A percentile compares a stretch with the other conserved stretches of the same genome.
Evolutionary conservation across 1,140 invertebrate genomes (phyloP).

Genomic region (Listronotus oregonensis): DNA sequence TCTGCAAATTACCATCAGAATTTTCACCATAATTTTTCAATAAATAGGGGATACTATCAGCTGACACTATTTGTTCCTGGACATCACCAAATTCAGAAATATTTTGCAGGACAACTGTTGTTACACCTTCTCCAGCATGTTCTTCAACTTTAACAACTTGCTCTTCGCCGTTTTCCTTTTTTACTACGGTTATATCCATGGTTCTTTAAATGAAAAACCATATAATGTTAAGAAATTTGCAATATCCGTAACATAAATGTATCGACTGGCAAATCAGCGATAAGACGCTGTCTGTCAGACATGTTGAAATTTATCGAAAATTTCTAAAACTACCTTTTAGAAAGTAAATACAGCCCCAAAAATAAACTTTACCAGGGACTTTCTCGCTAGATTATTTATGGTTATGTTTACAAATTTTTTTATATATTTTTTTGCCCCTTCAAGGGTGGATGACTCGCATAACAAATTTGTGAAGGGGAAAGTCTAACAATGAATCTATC

Average conservation of each 20-base stretch:
- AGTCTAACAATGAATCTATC: conserved; percentile 10
- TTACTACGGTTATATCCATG: conserved; percentile 13
- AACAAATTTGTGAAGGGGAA: conserved; percentile 26
- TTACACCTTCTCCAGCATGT: neutral
- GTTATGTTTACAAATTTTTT: conserved; percentile 15
- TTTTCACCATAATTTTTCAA: conserved; percentile 38
- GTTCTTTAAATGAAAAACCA: neutral
- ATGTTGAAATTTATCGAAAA: no score
- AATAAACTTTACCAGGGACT: neutral
- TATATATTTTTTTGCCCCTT: conserved; percentile 14
- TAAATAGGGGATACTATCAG: conserved; percentile 30
- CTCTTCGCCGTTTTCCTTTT: conserved; percentile 14
- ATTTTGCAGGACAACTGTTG: neutral
- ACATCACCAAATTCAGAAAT: conserved; percentile 1
- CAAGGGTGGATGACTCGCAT: conserved; percentile 25
- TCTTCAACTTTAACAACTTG: conserved; percentile 22
- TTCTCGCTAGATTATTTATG: neutral
- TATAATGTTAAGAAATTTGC: neutral
- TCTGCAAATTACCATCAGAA: conserved; percentile 50
- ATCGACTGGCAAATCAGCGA: no score
- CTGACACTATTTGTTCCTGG: neutral
- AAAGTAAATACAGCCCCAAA: neutral
- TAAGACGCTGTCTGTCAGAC: no score
- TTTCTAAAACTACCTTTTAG: neutral
- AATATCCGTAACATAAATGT: neutral